Evolutionary conservation across 2,888 invertebrate species (phyloP), one percentile per base, ranked within the genome.

Genomic region (Encarsia formosa): DNA sequence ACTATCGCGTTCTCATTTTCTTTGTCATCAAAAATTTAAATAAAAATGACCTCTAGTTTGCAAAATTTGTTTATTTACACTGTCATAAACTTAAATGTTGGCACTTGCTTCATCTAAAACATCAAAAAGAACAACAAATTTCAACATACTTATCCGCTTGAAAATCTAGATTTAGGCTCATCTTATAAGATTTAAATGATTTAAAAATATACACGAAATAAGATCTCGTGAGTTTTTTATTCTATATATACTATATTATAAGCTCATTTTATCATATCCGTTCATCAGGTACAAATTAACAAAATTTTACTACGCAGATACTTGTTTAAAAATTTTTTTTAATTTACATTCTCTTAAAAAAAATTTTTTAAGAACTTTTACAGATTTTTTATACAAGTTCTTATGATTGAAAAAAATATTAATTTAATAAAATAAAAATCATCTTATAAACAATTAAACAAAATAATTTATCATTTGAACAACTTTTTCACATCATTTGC

Each of bases 191-290:
- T 29, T 46, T 46, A 49, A 19, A 45, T 44, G 24, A 39, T 48
- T 51, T 51, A 32, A 49, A 49, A 54, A 49, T 49, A 52, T 45
- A 45, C 49, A 49, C 49, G 45, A 52, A 46, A 46, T 6, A 37
- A 32, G 32, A 18, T 34, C 34, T 44, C 32, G 46, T 49, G 42
- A 37, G 16, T 38, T 48, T 29, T 40, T 22, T 53, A 57, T 49
- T n/a, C 44, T 46, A 51, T 48, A 26, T 51, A n/a, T n/a, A n/a
- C n/a, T n/a, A n/a, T n/a, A n/a, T n/a, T n/a, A 31, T 58, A 56
- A 56, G 56, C 56, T 56, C 56, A 49, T 34, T 52, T 52, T 49
- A 49, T 47, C 34, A 22, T 38, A 34, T 39, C n/a, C 29, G 52
- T 37, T 39, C 22, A 46, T 52, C 52, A 56, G 52, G 56, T 56